These are phyloP conservation scores for Pseudochaenichthys georgianus DNA, from an alignment of 2,797 vertebrate species.

Conservation along the genomic window DNA sequence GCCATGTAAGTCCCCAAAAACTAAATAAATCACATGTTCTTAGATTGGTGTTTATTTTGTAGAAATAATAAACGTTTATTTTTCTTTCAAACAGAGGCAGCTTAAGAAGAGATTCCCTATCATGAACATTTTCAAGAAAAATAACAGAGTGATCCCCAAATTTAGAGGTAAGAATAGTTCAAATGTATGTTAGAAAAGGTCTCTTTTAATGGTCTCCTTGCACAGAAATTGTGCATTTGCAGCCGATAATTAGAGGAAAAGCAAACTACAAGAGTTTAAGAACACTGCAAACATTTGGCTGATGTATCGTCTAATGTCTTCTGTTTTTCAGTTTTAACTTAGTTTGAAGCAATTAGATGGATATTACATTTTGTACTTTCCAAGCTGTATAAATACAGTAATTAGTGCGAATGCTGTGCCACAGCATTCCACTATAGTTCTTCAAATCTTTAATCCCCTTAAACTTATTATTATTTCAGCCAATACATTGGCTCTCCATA, in stretches of 20 bases:
- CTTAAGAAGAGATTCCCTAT: constrained; percentile 79
- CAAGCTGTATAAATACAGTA: background rate
- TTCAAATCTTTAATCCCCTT: no score
- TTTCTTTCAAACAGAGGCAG: constrained; percentile 69
- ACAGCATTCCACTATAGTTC: no score
- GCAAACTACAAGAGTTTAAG: background rate
- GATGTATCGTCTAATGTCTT: background rate
- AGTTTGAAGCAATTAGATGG: background rate
- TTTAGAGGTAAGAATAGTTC: constrained; percentile 76
- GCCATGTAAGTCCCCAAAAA: constrained; percentile 76
- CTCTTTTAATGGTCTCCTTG: background rate
- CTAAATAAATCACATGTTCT: background rate
- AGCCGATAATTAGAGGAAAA: background rate
- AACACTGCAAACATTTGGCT: background rate
- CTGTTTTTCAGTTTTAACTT: background rate
- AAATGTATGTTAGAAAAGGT: background rate
- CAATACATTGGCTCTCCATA: no score
- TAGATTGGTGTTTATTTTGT: background rate
- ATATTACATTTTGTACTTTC: background rate
- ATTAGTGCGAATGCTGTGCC: no score
- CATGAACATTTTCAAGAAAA: constrained; percentile 56
- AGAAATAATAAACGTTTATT: background rate
- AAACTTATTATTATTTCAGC: no score
- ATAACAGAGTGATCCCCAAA: constrained; percentile 77
- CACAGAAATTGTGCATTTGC: background rate